Conservation (phyloP, 2,797 vertebrate genomes). For the Danio aesculapii region DNA sequence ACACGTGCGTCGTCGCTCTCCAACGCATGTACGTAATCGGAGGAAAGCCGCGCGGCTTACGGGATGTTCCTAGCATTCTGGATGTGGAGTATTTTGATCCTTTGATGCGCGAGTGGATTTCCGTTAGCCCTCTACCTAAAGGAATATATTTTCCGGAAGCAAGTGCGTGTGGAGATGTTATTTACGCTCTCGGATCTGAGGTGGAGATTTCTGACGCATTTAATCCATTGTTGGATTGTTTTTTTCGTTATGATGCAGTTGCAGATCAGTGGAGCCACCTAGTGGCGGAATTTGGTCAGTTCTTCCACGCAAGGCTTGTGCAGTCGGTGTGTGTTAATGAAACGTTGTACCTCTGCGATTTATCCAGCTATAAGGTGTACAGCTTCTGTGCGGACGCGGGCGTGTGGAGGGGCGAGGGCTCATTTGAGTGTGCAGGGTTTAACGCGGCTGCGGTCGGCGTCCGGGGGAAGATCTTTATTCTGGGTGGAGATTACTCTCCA, state of each 20-base stretch:
- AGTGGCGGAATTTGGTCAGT: conserved; percentile 94
- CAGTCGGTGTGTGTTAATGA: conserved; percentile 91
- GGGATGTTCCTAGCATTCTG: conserved; percentile 81
- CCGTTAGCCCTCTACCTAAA: conserved; percentile 88
- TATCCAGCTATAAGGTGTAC: conserved; percentile 97
- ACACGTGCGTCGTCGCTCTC: conserved; percentile 87
- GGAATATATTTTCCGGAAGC: conserved; percentile 95
- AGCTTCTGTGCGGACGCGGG: conserved; percentile 95
- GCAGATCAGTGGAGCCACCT: conserved; percentile 95
- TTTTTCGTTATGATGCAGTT: conserved; percentile 88
- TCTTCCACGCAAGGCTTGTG: conserved; percentile 95
- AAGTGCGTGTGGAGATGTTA: conserved; percentile 87
- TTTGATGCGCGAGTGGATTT: conserved; percentile 85
- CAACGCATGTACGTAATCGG: conserved; percentile 91
- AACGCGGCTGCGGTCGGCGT: conserved; percentile 94
- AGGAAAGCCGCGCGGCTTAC: conserved; percentile 87
- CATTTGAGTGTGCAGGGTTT: conserved; percentile 97
- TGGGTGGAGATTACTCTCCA: conserved; percentile 96
- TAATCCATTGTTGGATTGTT: conserved; percentile 95
- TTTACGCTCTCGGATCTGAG: conserved; percentile 93
- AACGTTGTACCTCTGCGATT: conserved; percentile 93
- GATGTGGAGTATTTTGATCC: conserved; percentile 94
- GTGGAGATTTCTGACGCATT: conserved; percentile 93
- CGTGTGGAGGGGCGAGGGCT: conserved; percentile 93
- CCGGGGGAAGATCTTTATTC: conserved; percentile 93